Percentiles rank a stretch among this genome's conserved stretches.
Conservation (phyloP, 2,888 invertebrate species). For the Sarcophaga subvicina region DNA sequence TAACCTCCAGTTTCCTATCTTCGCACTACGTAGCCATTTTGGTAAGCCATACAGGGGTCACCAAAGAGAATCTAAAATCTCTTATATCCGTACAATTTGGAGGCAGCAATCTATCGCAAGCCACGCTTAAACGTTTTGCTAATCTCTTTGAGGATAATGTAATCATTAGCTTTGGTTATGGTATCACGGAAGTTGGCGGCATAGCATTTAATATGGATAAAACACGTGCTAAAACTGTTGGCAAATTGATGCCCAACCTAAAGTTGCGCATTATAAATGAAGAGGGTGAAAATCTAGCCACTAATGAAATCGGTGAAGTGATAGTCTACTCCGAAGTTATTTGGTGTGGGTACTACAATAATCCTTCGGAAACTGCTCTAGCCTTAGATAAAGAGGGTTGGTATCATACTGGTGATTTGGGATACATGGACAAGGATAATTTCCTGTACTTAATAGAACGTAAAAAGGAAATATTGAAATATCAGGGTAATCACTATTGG, state of each 20-base stretch:
- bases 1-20: constrained; percentile 69
- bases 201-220: constrained; percentile 59
- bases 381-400: constrained; percentile 74
- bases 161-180: constrained; percentile 72
- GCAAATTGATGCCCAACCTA: constrained; percentile 70
- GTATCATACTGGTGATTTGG: constrained; percentile 78
- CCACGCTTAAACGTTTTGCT: constrained; percentile 63
- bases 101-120: constrained; percentile 66
- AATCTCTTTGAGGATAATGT: neutral
- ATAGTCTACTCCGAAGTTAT: constrained; percentile 61
- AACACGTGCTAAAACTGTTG: constrained; percentile 70
- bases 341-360: constrained; percentile 77
- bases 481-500: constrained; percentile 68
- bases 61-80: constrained; percentile 62
- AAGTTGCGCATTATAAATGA: constrained; percentile 74
- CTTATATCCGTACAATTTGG: constrained; percentile 70
- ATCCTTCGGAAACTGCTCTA: constrained; percentile 70
- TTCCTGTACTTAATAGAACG: constrained; percentile 75
- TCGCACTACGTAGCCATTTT: constrained; percentile 72
- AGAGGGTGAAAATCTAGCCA: constrained; percentile 70
- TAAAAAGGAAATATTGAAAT: constrained; percentile 77
- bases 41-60: constrained; percentile 66
- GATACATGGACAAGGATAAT: constrained; percentile 76
- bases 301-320: constrained; percentile 76
- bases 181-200: constrained; percentile 75